phyloP scores from a whole-genome alignment of 2,888 invertebrate species.

The Ernsta delagoae region DNA sequence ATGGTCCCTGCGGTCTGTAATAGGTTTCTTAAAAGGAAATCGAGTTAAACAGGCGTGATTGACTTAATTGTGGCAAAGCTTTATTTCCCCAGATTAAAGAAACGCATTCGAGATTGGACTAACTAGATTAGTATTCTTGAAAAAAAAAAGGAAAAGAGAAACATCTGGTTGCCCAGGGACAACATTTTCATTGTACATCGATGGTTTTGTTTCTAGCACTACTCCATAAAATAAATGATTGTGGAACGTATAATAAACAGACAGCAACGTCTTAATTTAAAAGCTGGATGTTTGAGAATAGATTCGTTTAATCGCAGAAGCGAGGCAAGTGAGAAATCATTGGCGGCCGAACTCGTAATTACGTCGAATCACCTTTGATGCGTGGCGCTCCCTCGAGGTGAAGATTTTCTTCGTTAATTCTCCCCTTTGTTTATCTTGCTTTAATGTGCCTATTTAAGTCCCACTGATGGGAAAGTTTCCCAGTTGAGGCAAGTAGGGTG shows the following conservation, averaged over 20 bases:
- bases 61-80: conserved; percentile 71
- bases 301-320: conserved; percentile 69
- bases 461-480: neutral
- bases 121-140: conserved; percentile 43
- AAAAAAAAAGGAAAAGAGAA: conserved; percentile 32
- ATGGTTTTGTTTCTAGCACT: conserved; percentile 46
- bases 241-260: conserved; percentile 53
- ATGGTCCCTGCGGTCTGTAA: conserved; percentile 75
- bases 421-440: conserved; percentile 50
- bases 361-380: conserved; percentile 68
- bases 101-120: conserved; percentile 45
- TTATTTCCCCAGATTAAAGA: conserved; percentile 61
- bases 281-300: conserved; percentile 70
- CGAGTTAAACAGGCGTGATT: conserved; percentile 77
- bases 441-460: conserved; percentile 45
- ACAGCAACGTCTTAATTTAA: conserved; percentile 62
- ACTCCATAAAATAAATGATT: conserved; percentile 45
- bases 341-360: conserved; percentile 51
- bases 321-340: conserved; percentile 59
- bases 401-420: conserved; percentile 57
- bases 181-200: conserved; percentile 37
- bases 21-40: conserved; percentile 78
- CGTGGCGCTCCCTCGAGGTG: conserved; percentile 53
- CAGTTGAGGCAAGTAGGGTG: neutral
- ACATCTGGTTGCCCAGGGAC: conserved; percentile 7